These are phyloP conservation scores for Ictidomys tridecemlineatus DNA, from an alignment of 2,113 vertebrate species.

Conservation along the genomic window DNA sequence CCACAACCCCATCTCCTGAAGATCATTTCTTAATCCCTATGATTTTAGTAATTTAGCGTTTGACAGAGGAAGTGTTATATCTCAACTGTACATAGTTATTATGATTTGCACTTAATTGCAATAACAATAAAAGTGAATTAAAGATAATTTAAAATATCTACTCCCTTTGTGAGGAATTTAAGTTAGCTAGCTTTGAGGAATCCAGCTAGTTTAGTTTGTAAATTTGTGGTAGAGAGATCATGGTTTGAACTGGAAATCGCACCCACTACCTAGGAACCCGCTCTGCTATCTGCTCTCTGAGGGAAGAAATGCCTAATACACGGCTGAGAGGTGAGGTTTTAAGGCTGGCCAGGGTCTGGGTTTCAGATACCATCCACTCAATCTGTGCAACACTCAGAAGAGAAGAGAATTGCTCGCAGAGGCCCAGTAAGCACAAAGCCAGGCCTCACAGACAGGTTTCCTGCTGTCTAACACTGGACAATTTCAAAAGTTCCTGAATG, in stretches of 20 bases:
- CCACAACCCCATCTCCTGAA: too few relatives aligned
- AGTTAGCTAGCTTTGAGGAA: background rate
- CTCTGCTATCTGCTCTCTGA: background rate
- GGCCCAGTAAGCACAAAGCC: background rate
- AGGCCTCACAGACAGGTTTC: background rate
- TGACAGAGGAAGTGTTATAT: background rate
- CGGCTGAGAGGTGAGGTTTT: accelerated
- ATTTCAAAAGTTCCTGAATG: background rate
- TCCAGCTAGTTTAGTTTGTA: background rate
- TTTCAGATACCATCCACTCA: background rate
- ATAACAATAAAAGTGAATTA: background rate
- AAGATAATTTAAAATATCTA: background rate
- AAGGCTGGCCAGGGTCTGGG: background rate
- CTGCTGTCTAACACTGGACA: background rate
- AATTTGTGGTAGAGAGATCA: background rate
- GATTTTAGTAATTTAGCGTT: background rate
- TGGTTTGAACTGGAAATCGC: background rate
- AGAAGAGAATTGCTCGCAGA: background rate
- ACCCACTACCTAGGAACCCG: background rate
- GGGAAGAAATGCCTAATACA: background rate
- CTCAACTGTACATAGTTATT: background rate
- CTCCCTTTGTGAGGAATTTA: slow-evolving; percentile 14
- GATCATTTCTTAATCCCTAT: background rate
- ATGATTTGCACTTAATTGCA: background rate
- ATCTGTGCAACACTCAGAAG: background rate